Evolutionary conservation across 2,113 vertebrate genomes (phyloP).

Genomic region (Neodon shergylaensis): DNA sequence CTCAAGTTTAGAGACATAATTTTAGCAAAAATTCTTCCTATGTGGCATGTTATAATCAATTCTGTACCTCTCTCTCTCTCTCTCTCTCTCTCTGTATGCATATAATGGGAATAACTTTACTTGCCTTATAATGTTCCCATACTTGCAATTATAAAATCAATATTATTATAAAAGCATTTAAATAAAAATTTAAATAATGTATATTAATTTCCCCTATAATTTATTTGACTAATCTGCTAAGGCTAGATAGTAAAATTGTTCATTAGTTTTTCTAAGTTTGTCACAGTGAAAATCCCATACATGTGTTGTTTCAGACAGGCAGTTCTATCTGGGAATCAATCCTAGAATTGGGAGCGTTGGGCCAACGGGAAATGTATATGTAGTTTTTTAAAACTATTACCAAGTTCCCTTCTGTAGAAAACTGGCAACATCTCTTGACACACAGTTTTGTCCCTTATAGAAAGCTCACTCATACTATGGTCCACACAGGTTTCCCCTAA

Average conservation of each 20-base stretch:
- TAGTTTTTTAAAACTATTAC: background rate
- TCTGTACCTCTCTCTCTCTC: background rate
- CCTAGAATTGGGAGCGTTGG: background rate
- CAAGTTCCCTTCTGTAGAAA: background rate
- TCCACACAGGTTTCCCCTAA: background rate
- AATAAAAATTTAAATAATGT: background rate
- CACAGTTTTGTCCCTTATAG: background rate
- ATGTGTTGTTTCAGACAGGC: background rate
- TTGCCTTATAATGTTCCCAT: background rate
- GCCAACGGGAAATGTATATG: background rate
- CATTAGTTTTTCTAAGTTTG: constrained; percentile 12
- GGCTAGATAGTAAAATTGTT: background rate
- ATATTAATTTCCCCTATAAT: background rate
- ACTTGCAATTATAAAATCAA: background rate
- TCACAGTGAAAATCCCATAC: background rate
- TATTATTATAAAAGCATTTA: background rate
- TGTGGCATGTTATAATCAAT: background rate
- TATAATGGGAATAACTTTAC: background rate
- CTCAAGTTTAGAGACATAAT: background rate
- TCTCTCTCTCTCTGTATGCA: background rate
- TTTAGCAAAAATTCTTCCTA: constrained; percentile 10
- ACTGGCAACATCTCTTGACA: background rate
- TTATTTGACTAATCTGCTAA: background rate
- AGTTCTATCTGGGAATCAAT: background rate
- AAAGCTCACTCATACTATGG: constrained; percentile 17